These are phyloP conservation scores for Distichodus sexfasciatus DNA, from an alignment of 2,797 vertebrate genomes.

Conservation along the genomic window DNA sequence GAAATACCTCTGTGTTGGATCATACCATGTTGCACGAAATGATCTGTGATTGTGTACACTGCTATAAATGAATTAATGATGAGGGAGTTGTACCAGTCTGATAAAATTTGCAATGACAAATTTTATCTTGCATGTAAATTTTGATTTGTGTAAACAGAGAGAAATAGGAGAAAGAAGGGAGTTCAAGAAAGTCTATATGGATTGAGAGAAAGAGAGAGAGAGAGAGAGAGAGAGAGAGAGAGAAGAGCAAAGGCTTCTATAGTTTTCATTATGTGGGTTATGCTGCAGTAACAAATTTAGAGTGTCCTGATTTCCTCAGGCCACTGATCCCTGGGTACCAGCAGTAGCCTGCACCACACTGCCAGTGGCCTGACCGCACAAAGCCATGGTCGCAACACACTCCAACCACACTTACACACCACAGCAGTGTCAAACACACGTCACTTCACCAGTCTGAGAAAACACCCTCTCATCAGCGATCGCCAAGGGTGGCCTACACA, in stretches of 20 bases:
- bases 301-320: constrained; percentile 81
- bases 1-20: not conserved
- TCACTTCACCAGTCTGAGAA: constrained; percentile 36
- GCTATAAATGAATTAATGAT: constrained; percentile 13
- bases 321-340: constrained; percentile 74
- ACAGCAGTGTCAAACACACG: constrained; percentile 42
- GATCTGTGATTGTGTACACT: constrained; percentile 1
- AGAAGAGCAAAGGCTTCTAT: constrained; percentile 55
- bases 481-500: constrained; percentile 13
- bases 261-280: constrained; percentile 80
- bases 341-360: constrained; percentile 53
- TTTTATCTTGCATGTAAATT: no score
- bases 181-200: not conserved
- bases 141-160: constrained; percentile 16
- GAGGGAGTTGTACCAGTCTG: not conserved
- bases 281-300: constrained; percentile 82
- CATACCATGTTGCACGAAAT: not conserved
- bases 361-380: constrained; percentile 62
- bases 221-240: constrained; percentile 6
- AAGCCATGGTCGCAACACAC: constrained; percentile 35
- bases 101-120: not conserved
- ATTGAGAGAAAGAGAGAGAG: constrained; percentile 19
- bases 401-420: constrained; percentile 43
- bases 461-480: constrained; percentile 35
- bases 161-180: constrained; percentile 13